A percentile compares a stretch with the other conserved stretches of the same genome.
These are phyloP conservation scores for Sphenodon punctatus DNA, from an alignment of 2,797 vertebrate genomes.

Conservation along the genomic window DNA sequence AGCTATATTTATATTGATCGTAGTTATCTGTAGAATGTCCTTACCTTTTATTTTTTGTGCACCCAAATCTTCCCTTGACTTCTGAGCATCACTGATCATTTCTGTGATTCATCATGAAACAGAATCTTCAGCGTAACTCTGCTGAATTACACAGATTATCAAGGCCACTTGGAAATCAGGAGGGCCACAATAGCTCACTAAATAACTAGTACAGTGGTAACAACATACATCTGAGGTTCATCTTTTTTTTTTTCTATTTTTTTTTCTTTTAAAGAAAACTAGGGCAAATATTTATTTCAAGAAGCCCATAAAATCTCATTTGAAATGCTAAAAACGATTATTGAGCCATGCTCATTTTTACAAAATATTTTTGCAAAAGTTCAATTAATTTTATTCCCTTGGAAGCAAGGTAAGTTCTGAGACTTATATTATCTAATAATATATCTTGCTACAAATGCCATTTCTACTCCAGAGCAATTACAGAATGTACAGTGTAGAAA, in stretches of 20 bases:
- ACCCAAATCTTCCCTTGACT: not conserved
- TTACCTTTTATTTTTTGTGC: not conserved
- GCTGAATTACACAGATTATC: not conserved
- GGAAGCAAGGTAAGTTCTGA: constrained; percentile 32
- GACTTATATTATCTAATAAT: constrained; percentile 41
- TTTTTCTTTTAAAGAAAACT: constrained; percentile 36
- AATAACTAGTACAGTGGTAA: too few relatives aligned
- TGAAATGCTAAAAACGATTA: constrained; percentile 35
- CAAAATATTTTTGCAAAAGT: constrained; percentile 50
- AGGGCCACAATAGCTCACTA: too few relatives aligned
- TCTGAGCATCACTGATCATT: not conserved
- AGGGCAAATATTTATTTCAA: constrained; percentile 50
- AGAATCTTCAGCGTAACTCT: not conserved
- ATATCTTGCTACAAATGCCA: constrained; percentile 28
- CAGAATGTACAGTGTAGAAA: not conserved
- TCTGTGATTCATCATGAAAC: not conserved
- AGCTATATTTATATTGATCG: accelerated
- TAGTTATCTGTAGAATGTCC: not conserved
- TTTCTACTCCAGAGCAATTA: constrained; percentile 40
- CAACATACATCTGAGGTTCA: not conserved
- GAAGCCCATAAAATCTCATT: constrained; percentile 47
- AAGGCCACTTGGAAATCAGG: not conserved
- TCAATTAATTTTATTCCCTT: constrained; percentile 61
- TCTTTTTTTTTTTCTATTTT: not conserved
- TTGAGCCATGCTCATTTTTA: constrained; percentile 42